Evolutionary conservation across 2,113 vertebrate genomes (phyloP).

Genomic region (Pitta sordida): DNA sequence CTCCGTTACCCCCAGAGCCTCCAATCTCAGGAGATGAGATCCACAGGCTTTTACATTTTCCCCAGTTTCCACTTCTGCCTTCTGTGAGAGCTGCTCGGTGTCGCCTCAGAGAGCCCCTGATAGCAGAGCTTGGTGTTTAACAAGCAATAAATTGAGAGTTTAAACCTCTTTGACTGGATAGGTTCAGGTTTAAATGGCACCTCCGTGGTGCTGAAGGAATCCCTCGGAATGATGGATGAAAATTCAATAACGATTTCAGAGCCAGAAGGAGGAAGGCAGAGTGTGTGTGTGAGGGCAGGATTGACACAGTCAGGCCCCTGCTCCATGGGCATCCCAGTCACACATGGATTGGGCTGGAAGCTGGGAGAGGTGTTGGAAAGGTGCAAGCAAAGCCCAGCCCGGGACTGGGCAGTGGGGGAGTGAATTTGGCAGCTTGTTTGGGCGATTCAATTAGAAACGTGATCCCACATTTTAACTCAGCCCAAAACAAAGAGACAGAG

Average conservation of each 20-base stretch:
- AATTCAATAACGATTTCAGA: constrained; percentile 40
- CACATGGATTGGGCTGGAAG: background rate
- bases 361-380: background rate
- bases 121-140: background rate
- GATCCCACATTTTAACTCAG: background rate
- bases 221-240: constrained; percentile 45
- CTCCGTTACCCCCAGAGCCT: background rate
- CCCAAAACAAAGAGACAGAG: background rate
- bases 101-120: background rate
- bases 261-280: background rate
- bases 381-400: background rate
- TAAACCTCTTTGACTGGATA: background rate
- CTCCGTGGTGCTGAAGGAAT: background rate
- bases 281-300: background rate
- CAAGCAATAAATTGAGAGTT: constrained; percentile 33
- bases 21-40: background rate
- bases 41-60: background rate
- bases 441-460: background rate
- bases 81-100: background rate
- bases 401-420: background rate
- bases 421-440: background rate
- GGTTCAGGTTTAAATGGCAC: background rate
- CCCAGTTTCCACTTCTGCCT: background rate
- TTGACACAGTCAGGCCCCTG: background rate
- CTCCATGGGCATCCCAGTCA: background rate